phyloP scores from a whole-genome alignment of 2,113 vertebrate species.

The Riparia riparia region DNA sequence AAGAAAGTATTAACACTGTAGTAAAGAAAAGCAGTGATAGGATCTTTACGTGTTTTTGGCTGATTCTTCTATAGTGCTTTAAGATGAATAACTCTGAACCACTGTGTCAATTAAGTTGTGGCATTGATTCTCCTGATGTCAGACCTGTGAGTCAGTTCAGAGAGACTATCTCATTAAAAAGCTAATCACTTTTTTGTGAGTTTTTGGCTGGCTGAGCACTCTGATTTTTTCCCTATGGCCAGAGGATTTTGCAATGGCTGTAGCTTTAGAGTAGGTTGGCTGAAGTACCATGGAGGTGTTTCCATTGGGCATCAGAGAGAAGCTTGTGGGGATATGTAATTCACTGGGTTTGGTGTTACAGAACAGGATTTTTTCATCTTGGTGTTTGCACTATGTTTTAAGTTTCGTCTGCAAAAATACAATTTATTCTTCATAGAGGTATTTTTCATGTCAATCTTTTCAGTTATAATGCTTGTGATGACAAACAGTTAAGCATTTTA shows the following conservation, averaged over 20 bases:
- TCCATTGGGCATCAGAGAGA: not conserved
- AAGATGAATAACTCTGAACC: not conserved
- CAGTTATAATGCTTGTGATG: not conserved
- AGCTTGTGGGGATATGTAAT: not conserved
- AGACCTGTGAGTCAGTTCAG: not conserved
- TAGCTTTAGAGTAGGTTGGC: not conserved
- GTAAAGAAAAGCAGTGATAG: not conserved
- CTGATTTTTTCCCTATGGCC: not conserved
- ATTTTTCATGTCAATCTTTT: not conserved
- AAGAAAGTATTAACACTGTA: not conserved
- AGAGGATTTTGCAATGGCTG: not conserved
- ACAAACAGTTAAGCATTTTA: not conserved
- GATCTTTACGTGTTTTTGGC: accelerated
- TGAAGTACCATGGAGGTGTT: not conserved
- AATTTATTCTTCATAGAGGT: not conserved
- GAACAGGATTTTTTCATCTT: not conserved
- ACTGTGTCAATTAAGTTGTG: not conserved
- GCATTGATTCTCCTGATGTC: not conserved
- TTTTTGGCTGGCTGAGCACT: not conserved
- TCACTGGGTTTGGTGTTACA: not conserved
- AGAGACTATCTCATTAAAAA: not conserved
- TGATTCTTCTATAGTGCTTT: not conserved
- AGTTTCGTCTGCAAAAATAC: not conserved
- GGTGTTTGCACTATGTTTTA: not conserved
- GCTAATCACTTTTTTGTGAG: not conserved